A percentile compares a stretch with the other conserved stretches of the same genome.
Evolutionary conservation across 2,888 invertebrate genomes (phyloP).

Genomic region (Lottia gigantea): DNA sequence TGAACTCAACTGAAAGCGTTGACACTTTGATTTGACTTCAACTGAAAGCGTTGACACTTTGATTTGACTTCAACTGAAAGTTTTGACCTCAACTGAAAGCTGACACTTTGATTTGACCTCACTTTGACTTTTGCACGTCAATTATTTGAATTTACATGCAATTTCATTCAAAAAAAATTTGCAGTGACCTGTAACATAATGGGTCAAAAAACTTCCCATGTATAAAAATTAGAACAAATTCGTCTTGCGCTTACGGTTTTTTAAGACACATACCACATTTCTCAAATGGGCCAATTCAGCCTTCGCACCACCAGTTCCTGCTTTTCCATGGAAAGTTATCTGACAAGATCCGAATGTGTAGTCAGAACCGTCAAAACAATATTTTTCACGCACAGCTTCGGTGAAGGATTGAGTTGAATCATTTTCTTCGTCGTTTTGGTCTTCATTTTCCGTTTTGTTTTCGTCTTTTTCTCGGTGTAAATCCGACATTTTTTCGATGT

Average conservation of each 20-base stretch:
- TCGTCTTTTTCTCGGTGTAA: too few species aligned
- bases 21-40: too few species aligned
- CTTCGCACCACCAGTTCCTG: slow-evolving; percentile 40
- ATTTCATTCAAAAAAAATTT: too few species aligned
- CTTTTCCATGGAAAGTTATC: slow-evolving; percentile 46
- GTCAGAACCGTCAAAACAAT: slow-evolving; percentile 38
- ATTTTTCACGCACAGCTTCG: slow-evolving; percentile 54
- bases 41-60: too few species aligned
- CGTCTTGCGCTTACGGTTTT: slow-evolving; percentile 6
- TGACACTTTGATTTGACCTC: too few species aligned
- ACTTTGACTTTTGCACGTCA: too few species aligned
- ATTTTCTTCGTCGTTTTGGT: not conserved
- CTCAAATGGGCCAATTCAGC: slow-evolving; percentile 55
- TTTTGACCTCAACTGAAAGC: too few species aligned
- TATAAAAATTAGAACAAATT: not conserved
- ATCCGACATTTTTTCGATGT: too few species aligned
- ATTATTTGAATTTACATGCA: too few species aligned
- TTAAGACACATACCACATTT: slow-evolving; percentile 50
- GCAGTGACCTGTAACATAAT: not conserved
- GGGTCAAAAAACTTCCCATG: not conserved
- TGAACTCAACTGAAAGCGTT: too few species aligned
- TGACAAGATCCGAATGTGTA: slow-evolving; percentile 36
- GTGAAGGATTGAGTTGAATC: slow-evolving; percentile 40
- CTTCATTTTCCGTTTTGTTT: too few species aligned
- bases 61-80: too few species aligned